phyloP scores from a whole-genome alignment of 92 coral and sea anemone species.

The Phenganax subtilis region DNA sequence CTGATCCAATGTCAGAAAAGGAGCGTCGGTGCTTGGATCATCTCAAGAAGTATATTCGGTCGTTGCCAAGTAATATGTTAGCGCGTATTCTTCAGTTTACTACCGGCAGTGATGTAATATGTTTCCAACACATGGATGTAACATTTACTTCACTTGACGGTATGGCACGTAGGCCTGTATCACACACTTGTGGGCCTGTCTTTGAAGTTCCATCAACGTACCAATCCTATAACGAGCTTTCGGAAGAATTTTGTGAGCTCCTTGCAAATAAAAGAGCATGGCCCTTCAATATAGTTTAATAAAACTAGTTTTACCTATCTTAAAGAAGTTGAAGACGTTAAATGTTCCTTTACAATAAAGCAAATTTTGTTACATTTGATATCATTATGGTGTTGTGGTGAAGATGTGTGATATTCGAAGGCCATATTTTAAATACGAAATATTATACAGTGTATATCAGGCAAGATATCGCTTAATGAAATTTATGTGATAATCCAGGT shows the following conservation, averaged over 20 bases:
- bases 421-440: too few relatives aligned
- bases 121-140: conserved; percentile 39
- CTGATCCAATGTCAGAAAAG: conserved; percentile 40
- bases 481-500: too few relatives aligned
- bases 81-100: conserved; percentile 42
- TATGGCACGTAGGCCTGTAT: conserved; percentile 43
- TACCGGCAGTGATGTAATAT: conserved; percentile 47
- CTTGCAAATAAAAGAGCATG: conserved; percentile 53
- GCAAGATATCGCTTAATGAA: too few relatives aligned
- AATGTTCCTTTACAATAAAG: too few relatives aligned
- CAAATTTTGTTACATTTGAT: too few relatives aligned
- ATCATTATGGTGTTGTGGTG: too few relatives aligned
- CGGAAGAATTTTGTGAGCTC: conserved; percentile 52
- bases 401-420: too few relatives aligned
- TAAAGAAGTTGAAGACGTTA: too few relatives aligned
- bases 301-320: too few relatives aligned
- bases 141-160: conserved; percentile 38
- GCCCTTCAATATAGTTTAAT: conserved; percentile 51
- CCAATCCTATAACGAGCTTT: conserved; percentile 53
- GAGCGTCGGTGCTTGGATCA: conserved; percentile 45
- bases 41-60: conserved; percentile 37
- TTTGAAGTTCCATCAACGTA: conserved; percentile 46
- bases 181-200: conserved; percentile 47
- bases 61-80: conserved; percentile 38
- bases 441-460: too few relatives aligned